Evolutionary conservation across 2,888 invertebrate species (phyloP).

Genomic region (Tineola bisselliella): DNA sequence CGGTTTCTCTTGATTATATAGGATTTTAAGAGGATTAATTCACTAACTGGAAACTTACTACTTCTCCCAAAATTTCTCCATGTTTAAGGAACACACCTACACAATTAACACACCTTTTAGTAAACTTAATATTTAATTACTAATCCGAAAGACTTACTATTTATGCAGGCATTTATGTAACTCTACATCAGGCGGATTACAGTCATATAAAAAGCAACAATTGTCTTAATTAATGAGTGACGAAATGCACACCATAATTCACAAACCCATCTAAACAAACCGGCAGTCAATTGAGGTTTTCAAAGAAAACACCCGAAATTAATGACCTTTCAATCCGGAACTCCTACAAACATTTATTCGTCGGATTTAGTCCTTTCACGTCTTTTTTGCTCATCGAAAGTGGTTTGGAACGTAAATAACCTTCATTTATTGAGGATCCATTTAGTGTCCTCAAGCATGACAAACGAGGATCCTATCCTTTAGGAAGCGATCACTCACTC

Average conservation of each 20-base stretch:
- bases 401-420: slow-evolving; percentile 44
- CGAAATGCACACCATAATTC: background rate
- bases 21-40: slow-evolving; percentile 27
- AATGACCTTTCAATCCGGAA: slow-evolving; percentile 48
- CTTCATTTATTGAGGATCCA: slow-evolving; percentile 44
- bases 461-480: slow-evolving; percentile 48
- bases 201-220: too few species aligned
- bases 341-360: slow-evolving; percentile 42
- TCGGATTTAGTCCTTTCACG: slow-evolving; percentile 42
- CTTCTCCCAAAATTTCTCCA: background rate
- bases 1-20: slow-evolving; percentile 27
- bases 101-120: background rate
- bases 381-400: slow-evolving; percentile 38
- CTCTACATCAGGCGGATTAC: too few species aligned
- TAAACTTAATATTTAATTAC: too few species aligned
- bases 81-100: background rate
- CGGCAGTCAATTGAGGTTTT: background rate
- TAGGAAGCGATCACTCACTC: slow-evolving; percentile 46
- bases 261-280: background rate
- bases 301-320: slow-evolving; percentile 27
- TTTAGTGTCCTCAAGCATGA: slow-evolving; percentile 50
- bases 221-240: background rate
- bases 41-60: background rate
- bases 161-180: too few species aligned
- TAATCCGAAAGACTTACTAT: too few species aligned